Evolutionary conservation across 2,113 vertebrate genomes (phyloP), one percentile per base, ranked within the genome.

Genomic region (Ursus arctos): DNA sequence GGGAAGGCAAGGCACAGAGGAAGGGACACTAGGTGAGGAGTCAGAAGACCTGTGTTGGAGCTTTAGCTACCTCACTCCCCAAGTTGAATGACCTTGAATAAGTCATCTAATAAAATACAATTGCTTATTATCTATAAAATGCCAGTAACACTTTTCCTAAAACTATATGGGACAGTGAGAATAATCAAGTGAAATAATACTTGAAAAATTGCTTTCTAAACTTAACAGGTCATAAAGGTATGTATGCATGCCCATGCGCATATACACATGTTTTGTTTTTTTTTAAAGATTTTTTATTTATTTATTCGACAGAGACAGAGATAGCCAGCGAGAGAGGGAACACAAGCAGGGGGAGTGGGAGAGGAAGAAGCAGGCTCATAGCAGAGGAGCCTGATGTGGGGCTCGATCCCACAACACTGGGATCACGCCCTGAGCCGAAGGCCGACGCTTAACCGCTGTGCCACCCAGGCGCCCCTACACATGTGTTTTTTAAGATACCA

Each of bases 151-250:
- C 4, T 2, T 83, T 90, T 77, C 36, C 47, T 88, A 36, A 55
- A 63, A 43, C 16, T 11, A 0, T 53, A n/a, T 77, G 19, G 4
- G 10, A 43, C 72, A 53, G 11, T 82, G 36, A 72, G 43, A 26
- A 80, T 51, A 53, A 87, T 91, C 21, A 69, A 69, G 16, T 53
- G 22, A 69, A 3, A 36, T 14, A 63, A 6, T 53, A 28, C 7
- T n/a, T 51, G 16, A 57, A 80, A 88, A 79, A 49, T 22, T 98
- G 26, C 13, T 96, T 86, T 77, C 33, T 94, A 86, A 94, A 86
- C 6, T 51, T 83, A 81, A 81, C 15, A 16, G 18, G 1, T 2
- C 9, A 33, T 33, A 33, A 6, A n/a, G 5, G 26, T 77, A n/a
- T 59, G 6, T 63, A 1, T 63, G 7, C 16, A 1, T 74, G 2